Evolutionary conservation across 2,113 vertebrate genomes (phyloP).

Genomic region (Prochilodus magdalenae): DNA sequence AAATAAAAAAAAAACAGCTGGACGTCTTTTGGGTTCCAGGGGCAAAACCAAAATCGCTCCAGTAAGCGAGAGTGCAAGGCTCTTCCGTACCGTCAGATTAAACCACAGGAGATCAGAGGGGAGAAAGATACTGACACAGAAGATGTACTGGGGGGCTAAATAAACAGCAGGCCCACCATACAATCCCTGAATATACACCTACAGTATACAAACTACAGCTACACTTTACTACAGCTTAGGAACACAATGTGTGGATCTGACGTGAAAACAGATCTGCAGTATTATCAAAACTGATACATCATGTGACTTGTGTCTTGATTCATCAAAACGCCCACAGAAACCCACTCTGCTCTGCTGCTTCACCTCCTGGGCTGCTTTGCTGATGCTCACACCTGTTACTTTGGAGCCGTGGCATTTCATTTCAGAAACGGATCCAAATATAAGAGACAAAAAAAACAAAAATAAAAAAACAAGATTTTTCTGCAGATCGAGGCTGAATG

Average conservation of each 20-base stretch:
- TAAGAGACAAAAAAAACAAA: background rate
- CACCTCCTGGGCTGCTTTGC: background rate
- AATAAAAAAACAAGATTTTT: background rate
- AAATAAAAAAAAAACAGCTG: slow-evolving; percentile 33
- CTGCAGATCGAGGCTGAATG: background rate
- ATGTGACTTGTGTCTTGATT: background rate
- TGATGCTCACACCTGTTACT: background rate
- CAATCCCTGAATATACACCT: background rate
- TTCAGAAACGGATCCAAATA: background rate
- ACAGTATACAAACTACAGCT: background rate
- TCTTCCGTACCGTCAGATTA: background rate
- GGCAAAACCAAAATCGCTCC: slow-evolving; percentile 9
- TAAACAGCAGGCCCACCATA: background rate
- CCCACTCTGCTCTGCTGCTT: background rate
- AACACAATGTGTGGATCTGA: too few relatives aligned
- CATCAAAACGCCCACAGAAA: background rate
- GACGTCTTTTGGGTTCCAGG: slow-evolving; percentile 30
- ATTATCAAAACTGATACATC: background rate
- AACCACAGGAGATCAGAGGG: background rate
- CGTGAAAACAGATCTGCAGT: background rate
- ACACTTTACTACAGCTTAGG: too few relatives aligned
- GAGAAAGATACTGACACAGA: background rate
- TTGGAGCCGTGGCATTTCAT: background rate
- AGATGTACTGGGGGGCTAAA: background rate
- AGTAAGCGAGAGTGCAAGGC: background rate